These are phyloP conservation scores for Drosophila oshimai DNA, from an alignment of 1,140 invertebrate genomes.

Conservation along the genomic window DNA sequence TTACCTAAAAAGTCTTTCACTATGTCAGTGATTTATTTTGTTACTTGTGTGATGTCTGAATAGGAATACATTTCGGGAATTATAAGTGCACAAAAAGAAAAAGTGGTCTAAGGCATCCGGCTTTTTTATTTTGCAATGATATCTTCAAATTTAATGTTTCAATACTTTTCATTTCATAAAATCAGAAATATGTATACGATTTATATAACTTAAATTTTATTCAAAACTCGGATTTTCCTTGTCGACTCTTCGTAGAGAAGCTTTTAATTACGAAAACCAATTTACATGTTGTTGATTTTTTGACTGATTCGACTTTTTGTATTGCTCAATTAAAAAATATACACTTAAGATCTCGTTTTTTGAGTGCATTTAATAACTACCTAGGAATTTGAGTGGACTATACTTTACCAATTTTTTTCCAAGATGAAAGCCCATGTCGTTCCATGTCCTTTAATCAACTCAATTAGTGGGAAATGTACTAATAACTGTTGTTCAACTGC, in stretches of 20 bases:
- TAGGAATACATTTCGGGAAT: constrained; percentile 22
- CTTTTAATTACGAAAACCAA: no score
- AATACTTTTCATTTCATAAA: no score
- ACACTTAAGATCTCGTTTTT: background rate
- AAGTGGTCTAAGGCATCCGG: background rate
- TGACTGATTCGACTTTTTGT: no score
- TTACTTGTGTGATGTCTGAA: constrained; percentile 13
- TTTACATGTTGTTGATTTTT: no score
- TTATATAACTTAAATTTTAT: no score
- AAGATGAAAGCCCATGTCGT: background rate
- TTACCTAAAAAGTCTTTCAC: constrained; percentile 66
- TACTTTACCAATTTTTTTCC: background rate
- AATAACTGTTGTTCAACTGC: constrained; percentile 57
- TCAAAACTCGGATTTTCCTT: no score
- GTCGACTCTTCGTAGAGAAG: no score
- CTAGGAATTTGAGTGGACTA: background rate
- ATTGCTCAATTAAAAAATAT: no score
- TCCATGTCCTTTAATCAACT: constrained; percentile 73
- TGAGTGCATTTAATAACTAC: background rate
- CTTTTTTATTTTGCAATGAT: no score
- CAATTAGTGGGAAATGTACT: constrained; percentile 72
- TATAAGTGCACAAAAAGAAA: background rate
- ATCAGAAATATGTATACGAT: no score
- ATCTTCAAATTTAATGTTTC: no score
- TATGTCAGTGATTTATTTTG: constrained; percentile 63